Evolutionary conservation across 2,888 invertebrate species (phyloP).

Genomic region (Synergus gifuensis): DNA sequence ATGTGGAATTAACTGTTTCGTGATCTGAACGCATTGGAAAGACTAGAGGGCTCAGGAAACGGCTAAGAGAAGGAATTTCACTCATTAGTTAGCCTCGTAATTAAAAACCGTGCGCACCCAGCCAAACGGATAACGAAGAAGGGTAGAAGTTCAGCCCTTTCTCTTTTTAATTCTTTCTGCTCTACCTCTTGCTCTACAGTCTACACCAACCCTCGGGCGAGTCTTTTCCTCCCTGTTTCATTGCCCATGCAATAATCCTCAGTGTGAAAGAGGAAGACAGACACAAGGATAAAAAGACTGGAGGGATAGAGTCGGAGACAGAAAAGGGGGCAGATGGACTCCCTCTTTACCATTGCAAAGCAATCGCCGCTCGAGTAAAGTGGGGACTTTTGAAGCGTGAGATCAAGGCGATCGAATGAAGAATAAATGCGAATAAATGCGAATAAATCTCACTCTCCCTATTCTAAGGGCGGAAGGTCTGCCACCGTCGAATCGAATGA

Average conservation of each 20-base stretch:
- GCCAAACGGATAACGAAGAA: slow-evolving; percentile 72
- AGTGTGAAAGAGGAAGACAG: slow-evolving; percentile 41
- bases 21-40: slow-evolving; percentile 57
- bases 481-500: not conserved
- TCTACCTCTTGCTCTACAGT: slow-evolving; percentile 52
- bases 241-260: slow-evolving; percentile 60
- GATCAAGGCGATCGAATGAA: slow-evolving; percentile 61
- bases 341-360: slow-evolving; percentile 71
- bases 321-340: slow-evolving; percentile 51
- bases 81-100: slow-evolving; percentile 73
- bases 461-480: not conserved
- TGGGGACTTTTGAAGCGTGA: slow-evolving; percentile 61
- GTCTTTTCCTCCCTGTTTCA: slow-evolving; percentile 54
- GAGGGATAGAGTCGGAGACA: slow-evolving; percentile 46
- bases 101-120: slow-evolving; percentile 73
- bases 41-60: slow-evolving; percentile 49
- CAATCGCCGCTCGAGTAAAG: slow-evolving; percentile 60
- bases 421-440: slow-evolving; percentile 63
- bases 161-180: slow-evolving; percentile 67
- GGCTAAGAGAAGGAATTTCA: slow-evolving; percentile 69
- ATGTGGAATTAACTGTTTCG: slow-evolving; percentile 65
- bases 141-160: slow-evolving; percentile 65
- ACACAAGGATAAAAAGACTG: slow-evolving; percentile 38
- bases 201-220: slow-evolving; percentile 44
- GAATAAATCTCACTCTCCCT: slow-evolving; percentile 58